Percentiles rank a stretch among this genome's conserved stretches.
phyloP scores from a whole-genome alignment of 2,888 invertebrate genomes.

The Perithous albicinctus region DNA sequence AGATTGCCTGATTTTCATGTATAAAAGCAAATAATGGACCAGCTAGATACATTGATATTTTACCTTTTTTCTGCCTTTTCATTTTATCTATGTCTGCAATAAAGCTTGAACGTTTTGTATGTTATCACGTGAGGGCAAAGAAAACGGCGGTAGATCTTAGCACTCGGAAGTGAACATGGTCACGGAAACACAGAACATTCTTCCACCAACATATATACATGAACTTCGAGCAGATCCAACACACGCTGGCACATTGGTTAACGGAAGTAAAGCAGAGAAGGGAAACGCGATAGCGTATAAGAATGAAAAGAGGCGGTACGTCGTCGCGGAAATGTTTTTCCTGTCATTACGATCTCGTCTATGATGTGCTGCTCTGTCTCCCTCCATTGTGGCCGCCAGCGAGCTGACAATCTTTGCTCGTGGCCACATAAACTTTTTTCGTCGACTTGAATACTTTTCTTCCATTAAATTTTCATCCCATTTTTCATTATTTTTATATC shows the following conservation, averaged over 20 bases:
- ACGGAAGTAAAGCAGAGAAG: constrained; percentile 32
- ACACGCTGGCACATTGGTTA: not conserved
- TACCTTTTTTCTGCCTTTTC: not conserved
- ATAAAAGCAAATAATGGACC: not conserved
- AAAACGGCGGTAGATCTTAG: constrained; percentile 31
- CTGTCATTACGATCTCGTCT: constrained; percentile 53
- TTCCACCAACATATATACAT: constrained; percentile 6
- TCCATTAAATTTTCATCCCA: not conserved
- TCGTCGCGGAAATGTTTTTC: constrained; percentile 62
- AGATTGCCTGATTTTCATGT: not conserved
- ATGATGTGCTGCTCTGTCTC: constrained; percentile 7
- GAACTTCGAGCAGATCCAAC: not conserved
- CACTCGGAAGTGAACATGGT: constrained; percentile 43
- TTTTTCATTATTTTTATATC: not conserved
- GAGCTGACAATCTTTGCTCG: constrained; percentile 1
- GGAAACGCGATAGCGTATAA: constrained; percentile 38
- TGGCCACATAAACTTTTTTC: not conserved
- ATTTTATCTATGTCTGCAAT: not conserved
- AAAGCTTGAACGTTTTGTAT: not conserved
- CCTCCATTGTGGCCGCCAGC: constrained; percentile 13
- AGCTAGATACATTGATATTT: not conserved
- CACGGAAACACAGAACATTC: constrained; percentile 47
- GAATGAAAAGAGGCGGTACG: constrained; percentile 37
- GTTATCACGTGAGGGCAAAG: constrained; percentile 24
- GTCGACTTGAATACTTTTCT: constrained; percentile 9